Evolutionary conservation across 2,113 vertebrate genomes (phyloP), one percentile per base, ranked within the genome.

Genomic region (Melanerpes formicivorus): DNA sequence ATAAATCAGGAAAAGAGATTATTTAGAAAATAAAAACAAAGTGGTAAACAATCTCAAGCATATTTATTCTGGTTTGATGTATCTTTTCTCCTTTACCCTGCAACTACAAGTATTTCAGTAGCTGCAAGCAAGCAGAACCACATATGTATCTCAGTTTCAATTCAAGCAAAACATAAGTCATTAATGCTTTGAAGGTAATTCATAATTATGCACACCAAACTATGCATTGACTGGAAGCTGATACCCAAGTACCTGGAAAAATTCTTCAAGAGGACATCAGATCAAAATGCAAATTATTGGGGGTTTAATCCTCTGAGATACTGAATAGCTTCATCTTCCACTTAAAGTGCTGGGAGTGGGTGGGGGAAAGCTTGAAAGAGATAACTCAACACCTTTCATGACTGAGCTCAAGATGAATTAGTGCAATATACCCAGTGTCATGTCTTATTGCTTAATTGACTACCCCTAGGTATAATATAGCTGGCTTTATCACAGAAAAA

Each of bases 401-500:
- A 80, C 44, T 40, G 23, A 82, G 71, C n/a, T 65, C 46, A 95
- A 89, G 93, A 96, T 95, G 71, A 94, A 94, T 94, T 91, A 93
- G 59, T 87, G 78, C 62, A 90, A 93, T 91, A 93, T 87, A 88
- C 10, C 25, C 62, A 83, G 26, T 95, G 94, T 90, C 87, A 93
- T 83, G 50, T 90, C 88, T 92, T 72, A 87, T 74, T 95, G 80
- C 72, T 87, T 96, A 95, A 96, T 95, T 94, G 93, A 91, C 93
- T 91, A 93, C 88, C 78, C 46, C 89, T 77, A 86, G 83, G 91
- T 96, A 85, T 74, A 78, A 84, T 85, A 80, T 71, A 93, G 72
- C 74, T 87, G 78, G 23, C 63, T 88, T 92, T 90, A 96, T 90
- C 75, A 88, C 22, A 60, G 87, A 95, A 96, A 92, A 94, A 93